Conservation (phyloP, 2,888 invertebrate genomes). For the Heliconius cydno region DNA sequence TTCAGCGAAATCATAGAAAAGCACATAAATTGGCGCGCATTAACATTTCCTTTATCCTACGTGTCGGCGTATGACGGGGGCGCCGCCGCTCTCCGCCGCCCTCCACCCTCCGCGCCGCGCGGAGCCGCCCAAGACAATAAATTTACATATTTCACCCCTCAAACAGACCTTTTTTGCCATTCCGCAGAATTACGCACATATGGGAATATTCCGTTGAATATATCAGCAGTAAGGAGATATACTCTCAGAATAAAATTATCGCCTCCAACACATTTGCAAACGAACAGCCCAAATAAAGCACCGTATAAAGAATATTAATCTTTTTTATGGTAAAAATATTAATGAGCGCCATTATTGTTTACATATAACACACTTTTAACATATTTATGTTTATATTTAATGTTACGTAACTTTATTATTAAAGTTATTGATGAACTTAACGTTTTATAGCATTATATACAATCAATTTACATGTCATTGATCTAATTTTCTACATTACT, state of each 20-base stretch:
- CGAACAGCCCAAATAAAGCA: constrained; percentile 60
- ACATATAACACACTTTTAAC: neutral
- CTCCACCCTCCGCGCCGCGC: constrained; percentile 67
- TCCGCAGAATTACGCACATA: constrained; percentile 84
- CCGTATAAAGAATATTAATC: constrained; percentile 33
- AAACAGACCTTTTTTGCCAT: constrained; percentile 84
- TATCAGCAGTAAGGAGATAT: constrained; percentile 82
- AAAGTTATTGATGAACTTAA: constrained; percentile 6
- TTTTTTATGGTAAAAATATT: constrained; percentile 31
- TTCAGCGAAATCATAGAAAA: constrained; percentile 84
- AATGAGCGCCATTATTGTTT: constrained; percentile 18
- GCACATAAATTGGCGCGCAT: constrained; percentile 83
- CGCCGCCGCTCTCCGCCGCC: constrained; percentile 62
- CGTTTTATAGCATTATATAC: neutral
- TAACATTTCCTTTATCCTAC: constrained; percentile 84
- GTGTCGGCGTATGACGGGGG: constrained; percentile 83
- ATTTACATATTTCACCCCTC: constrained; percentile 84
- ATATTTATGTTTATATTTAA: neutral
- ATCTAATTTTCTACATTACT: no score
- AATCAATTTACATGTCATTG: neutral
- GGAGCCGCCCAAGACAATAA: constrained; percentile 83
- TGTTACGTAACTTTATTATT: neutral
- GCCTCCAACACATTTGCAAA: constrained; percentile 78
- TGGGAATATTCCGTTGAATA: constrained; percentile 84
- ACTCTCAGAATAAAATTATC: constrained; percentile 83